Evolutionary conservation across 2,113 vertebrate species (phyloP).

Genomic region (Thalassoma bifasciatum): DNA sequence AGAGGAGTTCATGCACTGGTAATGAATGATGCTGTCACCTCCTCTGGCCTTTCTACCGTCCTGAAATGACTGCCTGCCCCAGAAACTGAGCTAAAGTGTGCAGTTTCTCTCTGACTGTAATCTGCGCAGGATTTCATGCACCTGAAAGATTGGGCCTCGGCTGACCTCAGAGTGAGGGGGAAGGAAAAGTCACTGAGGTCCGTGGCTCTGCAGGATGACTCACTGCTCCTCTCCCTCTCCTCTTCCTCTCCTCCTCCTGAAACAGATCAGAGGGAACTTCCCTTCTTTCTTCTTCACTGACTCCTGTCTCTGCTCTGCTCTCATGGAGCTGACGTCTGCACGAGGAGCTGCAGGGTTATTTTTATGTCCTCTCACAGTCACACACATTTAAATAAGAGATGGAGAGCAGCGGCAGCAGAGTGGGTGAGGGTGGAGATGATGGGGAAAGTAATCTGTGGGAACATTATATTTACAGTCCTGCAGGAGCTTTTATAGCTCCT

Average conservation of each 20-base stretch:
- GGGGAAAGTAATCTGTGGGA: constrained; percentile 43
- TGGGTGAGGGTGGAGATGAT: constrained; percentile 41
- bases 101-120: constrained; percentile 25
- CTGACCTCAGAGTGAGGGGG: constrained; percentile 54
- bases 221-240: constrained; percentile 56
- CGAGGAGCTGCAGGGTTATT: constrained; percentile 47
- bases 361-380: constrained; percentile 63
- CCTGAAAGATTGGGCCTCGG: constrained; percentile 63
- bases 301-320: constrained; percentile 54
- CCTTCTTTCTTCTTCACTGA: constrained; percentile 53
- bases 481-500: constrained; percentile 50
- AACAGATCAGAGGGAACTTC: constrained; percentile 71
- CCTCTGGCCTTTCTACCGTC: constrained; percentile 46
- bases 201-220: constrained; percentile 69
- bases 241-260: constrained; percentile 47
- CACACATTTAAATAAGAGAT: constrained; percentile 50
- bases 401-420: constrained; percentile 38
- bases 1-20: constrained; percentile 64
- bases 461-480: constrained; percentile 52
- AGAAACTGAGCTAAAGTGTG: neutral
- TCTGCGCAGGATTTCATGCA: constrained; percentile 38
- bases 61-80: constrained; percentile 52
- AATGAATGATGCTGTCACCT: constrained; percentile 51
- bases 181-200: constrained; percentile 72
- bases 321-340: constrained; percentile 56